Percentiles rank a stretch among this genome's conserved stretches.
These are phyloP conservation scores for Spilosoma lubricipeda DNA, from an alignment of 2,888 invertebrate genomes.

Conservation along the genomic window DNA sequence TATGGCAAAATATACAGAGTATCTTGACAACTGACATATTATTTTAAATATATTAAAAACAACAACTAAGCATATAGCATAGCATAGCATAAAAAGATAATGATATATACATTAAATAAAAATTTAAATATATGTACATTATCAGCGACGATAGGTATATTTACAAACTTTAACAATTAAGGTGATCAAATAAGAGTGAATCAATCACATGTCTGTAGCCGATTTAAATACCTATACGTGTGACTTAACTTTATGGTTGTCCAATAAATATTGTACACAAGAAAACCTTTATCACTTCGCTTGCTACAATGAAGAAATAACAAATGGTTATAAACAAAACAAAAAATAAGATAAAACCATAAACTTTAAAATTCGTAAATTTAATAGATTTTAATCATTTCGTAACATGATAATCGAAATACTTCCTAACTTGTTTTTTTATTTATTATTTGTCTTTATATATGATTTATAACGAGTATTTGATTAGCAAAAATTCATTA, in stretches of 20 bases:
- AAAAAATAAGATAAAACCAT: not conserved
- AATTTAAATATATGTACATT: not conserved
- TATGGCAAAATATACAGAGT: constrained; percentile 37
- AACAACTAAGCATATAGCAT: not conserved
- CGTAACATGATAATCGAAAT: not conserved
- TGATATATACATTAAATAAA: constrained; percentile 7
- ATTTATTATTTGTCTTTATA: not conserved
- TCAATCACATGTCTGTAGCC: not conserved
- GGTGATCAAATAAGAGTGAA: not conserved
- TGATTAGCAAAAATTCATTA: not conserved
- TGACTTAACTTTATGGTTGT: no score
- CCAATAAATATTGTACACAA: not conserved
- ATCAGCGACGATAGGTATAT: not conserved
- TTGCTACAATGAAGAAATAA: no score
- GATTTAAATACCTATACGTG: not conserved
- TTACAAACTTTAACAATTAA: not conserved
- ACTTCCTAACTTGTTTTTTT: not conserved
- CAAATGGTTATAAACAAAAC: not conserved
- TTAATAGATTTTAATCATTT: not conserved
- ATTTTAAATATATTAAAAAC: not conserved
- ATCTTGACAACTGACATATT: not conserved
- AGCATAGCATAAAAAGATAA: not conserved
- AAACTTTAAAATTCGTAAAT: not conserved
- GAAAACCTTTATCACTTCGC: no score
- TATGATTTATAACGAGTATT: not conserved